Conservation (phyloP, 2,888 invertebrate species). For the Beris morrisii region DNA sequence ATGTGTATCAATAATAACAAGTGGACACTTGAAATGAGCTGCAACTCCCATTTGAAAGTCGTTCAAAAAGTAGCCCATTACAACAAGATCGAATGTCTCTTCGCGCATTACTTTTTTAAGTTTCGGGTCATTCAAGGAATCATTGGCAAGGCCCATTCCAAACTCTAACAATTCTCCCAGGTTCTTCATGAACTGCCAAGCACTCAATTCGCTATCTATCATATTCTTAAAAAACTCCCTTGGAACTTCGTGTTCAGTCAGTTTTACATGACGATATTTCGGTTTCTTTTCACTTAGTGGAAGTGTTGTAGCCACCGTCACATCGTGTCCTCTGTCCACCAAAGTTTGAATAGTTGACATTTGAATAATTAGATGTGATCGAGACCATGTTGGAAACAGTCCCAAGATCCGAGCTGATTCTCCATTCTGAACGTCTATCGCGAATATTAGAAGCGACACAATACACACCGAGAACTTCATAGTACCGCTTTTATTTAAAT, state of each 20-base stretch:
- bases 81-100: slow-evolving; percentile 46
- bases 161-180: too few species aligned
- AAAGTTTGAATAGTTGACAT: slow-evolving; percentile 46
- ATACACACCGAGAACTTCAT: too few species aligned
- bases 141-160: neutral
- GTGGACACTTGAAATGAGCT: slow-evolving; percentile 49
- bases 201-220: too few species aligned
- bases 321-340: slow-evolving; percentile 48
- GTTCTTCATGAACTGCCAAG: too few species aligned
- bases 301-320: slow-evolving; percentile 46
- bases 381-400: slow-evolving; percentile 47
- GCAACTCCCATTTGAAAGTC: slow-evolving; percentile 40
- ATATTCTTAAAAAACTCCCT: too few species aligned
- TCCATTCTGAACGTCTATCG: neutral
- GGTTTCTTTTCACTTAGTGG: slow-evolving; percentile 37
- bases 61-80: slow-evolving; percentile 49
- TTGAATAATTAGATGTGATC: slow-evolving; percentile 50
- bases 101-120: slow-evolving; percentile 41
- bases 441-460: too few species aligned
- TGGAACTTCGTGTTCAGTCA: neutral
- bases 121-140: slow-evolving; percentile 38
- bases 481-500: too few species aligned
- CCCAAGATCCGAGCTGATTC: slow-evolving; percentile 49
- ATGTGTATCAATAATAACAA: slow-evolving; percentile 44
- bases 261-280: neutral